phyloP scores from a whole-genome alignment of 2,797 vertebrate species.

The Echiichthys vipera region DNA sequence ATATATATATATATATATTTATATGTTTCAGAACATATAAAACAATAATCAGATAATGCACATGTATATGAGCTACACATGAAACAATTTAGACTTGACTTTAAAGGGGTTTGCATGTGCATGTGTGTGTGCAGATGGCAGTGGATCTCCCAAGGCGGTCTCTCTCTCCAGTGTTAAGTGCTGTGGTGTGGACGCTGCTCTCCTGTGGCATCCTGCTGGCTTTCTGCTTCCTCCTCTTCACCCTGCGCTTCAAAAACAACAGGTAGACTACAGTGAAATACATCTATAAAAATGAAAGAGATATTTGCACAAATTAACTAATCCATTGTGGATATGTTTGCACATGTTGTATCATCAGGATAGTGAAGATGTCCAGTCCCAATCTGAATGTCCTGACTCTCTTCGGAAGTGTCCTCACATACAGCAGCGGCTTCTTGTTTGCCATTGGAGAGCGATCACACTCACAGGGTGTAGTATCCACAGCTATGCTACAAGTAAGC shows the following conservation, averaged over 20 bases:
- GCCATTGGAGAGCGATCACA: slow-evolving; percentile 84
- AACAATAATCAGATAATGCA: neutral
- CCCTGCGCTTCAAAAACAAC: slow-evolving; percentile 94
- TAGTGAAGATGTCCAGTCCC: slow-evolving; percentile 99
- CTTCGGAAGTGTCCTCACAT: slow-evolving; percentile 92
- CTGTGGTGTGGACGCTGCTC: slow-evolving; percentile 91
- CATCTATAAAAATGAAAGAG: neutral
- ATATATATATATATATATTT: no score
- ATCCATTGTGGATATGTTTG: neutral
- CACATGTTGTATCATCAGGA: slow-evolving; percentile 81
- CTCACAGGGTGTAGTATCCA: slow-evolving; percentile 70
- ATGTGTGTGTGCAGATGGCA: slow-evolving; percentile 66
- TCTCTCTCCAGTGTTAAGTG: slow-evolving; percentile 87
- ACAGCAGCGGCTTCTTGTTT: slow-evolving; percentile 93
- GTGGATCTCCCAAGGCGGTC: slow-evolving; percentile 66
- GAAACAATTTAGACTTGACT: neutral
- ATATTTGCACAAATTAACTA: neutral
- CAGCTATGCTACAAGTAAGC: slow-evolving; percentile 89
- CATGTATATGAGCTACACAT: neutral
- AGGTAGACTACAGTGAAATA: slow-evolving; percentile 81
- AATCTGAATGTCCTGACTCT: slow-evolving; percentile 95
- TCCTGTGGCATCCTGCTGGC: slow-evolving; percentile 91
- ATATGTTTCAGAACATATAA: neutral
- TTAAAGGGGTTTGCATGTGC: slow-evolving; percentile 43
- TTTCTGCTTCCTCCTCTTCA: slow-evolving; percentile 92